phyloP scores from a whole-genome alignment of 2,888 invertebrate genomes.

The Mesochorus sp. region DNA sequence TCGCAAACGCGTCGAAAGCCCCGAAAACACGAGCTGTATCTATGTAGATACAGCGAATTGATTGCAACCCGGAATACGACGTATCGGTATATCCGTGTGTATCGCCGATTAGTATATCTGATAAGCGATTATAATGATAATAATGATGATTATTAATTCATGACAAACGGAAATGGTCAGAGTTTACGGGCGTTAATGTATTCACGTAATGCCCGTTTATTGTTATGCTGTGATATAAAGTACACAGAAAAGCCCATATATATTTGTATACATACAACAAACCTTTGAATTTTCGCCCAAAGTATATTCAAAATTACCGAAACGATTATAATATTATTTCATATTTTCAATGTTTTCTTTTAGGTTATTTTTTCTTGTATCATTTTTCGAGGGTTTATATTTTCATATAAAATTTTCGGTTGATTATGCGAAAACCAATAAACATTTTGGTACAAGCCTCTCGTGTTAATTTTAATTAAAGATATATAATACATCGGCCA shows the following conservation, averaged over 20 bases:
- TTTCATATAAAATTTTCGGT: too few species aligned
- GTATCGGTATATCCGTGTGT: not conserved
- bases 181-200: slow-evolving; percentile 29
- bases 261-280: not conserved
- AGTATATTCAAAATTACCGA: too few species aligned
- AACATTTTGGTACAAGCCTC: too few species aligned
- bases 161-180: slow-evolving; percentile 52
- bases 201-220: not conserved
- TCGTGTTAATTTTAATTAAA: not conserved
- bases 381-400: too few species aligned
- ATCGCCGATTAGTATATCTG: slow-evolving; percentile 37
- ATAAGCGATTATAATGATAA: slow-evolving; percentile 42
- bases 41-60: not conserved
- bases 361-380: too few species aligned
- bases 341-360: too few species aligned
- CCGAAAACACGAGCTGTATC: slow-evolving; percentile 30
- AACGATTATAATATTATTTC: too few species aligned
- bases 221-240: not conserved
- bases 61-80: slow-evolving; percentile 15
- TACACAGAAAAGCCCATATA: not conserved
- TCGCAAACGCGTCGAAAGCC: slow-evolving; percentile 2
- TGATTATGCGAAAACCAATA: too few species aligned
- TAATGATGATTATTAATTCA: slow-evolving; percentile 55
- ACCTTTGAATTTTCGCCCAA: too few species aligned
- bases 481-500: not conserved